Conservation (phyloP, 2,797 vertebrate genomes). For the Cyclura pinguis region DNA sequence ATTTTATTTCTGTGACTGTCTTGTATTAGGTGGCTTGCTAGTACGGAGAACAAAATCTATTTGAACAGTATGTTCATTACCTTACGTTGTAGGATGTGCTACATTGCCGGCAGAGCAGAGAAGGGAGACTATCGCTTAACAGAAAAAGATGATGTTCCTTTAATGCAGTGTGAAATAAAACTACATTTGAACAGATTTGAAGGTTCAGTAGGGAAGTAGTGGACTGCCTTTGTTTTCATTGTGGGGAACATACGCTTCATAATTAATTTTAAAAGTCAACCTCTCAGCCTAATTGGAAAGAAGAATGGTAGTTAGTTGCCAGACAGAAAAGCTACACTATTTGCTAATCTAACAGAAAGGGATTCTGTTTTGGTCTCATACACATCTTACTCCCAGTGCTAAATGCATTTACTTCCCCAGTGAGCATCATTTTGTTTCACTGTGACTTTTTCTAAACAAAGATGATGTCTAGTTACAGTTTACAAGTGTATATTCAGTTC, state of each 20-base stretch:
- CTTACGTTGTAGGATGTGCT: not conserved
- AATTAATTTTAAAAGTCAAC: constrained; percentile 54
- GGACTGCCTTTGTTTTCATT: not conserved
- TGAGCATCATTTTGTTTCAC: not conserved
- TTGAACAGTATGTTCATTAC: not conserved
- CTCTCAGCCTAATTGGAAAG: constrained; percentile 43
- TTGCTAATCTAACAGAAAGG: constrained; percentile 15
- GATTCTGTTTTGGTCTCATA: constrained; percentile 14
- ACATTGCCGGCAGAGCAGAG: not conserved
- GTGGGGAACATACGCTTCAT: not conserved
- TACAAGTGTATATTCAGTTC: not conserved
- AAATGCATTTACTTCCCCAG: not conserved
- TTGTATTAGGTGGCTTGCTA: not conserved
- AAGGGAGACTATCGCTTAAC: not conserved
- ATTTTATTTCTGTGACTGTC: not conserved
- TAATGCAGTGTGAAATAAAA: not conserved
- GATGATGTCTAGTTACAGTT: not conserved
- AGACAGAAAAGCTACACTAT: constrained; percentile 40
- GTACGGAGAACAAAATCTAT: not conserved
- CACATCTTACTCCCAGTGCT: not conserved
- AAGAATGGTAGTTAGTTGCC: constrained; percentile 52
- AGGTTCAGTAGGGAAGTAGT: not conserved
- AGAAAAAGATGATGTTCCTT: not conserved
- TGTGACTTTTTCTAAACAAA: not conserved
- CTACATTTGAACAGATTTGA: not conserved